Evolutionary conservation across 2,113 vertebrate species (phyloP).

Genomic region (Gadus macrocephalus): DNA sequence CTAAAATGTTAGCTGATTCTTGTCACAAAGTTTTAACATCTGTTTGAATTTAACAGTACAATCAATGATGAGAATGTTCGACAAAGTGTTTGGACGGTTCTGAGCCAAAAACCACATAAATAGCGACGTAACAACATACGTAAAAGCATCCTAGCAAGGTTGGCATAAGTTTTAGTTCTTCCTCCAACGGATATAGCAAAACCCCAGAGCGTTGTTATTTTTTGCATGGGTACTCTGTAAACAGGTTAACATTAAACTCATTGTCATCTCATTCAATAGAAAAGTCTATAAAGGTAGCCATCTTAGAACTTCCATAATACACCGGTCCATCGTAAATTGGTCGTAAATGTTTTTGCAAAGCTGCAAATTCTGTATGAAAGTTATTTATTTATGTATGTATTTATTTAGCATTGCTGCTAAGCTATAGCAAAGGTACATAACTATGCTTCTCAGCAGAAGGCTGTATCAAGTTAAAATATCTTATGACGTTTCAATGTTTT

Average conservation of each 20-base stretch:
- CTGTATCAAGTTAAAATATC: no score
- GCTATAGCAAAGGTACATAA: no score
- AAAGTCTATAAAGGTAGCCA: conserved; percentile 11
- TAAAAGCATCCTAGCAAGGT: not conserved
- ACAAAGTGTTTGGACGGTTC: not conserved
- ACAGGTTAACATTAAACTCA: conserved; percentile 3
- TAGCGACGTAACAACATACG: not conserved
- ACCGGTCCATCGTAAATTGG: not conserved
- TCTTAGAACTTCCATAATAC: conserved; percentile 9
- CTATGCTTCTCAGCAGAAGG: no score
- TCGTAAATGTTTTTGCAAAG: no score
- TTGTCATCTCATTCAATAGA: not conserved
- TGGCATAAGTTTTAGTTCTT: not conserved
- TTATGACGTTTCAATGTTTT: no score
- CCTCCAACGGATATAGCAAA: not conserved
- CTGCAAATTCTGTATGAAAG: no score
- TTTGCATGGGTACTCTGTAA: not conserved
- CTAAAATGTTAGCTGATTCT: not conserved
- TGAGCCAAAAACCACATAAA: conserved; percentile 15
- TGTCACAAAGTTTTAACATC: conserved; percentile 3
- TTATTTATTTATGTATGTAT: no score
- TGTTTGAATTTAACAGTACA: conserved; percentile 16
- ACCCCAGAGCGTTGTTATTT: not conserved
- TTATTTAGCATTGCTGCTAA: no score
- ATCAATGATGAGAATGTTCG: conserved; percentile 15